Evolutionary conservation across 1,140 invertebrate genomes (phyloP), one percentile per base, ranked within the genome.

Genomic region (Drosophila erecta): DNA sequence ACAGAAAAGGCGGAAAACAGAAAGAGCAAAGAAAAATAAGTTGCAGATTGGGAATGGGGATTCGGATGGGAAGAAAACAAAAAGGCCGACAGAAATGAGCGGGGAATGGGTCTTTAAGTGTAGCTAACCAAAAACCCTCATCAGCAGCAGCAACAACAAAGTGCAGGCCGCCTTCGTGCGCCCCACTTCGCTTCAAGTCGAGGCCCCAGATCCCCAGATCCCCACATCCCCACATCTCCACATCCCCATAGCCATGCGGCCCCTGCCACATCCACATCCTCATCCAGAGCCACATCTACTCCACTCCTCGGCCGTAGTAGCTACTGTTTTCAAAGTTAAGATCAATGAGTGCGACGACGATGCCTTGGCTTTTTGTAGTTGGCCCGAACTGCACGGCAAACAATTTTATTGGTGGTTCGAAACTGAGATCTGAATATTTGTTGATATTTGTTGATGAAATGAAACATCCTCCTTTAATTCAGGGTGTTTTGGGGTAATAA

Each of bases 261-360:
- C n/a, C 30, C 30, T 8, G 27, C 53, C 60, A 57, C 47, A 54
- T 12, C 69, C 51, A 54, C 53, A 44, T 11, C 37, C 46, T 33
- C 24, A 79, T 30, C 58, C 59, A 50, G 35, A 33, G 41, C 51
- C 47, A 67, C 40, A 33, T 41, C 51, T 47, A 65, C 46, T 75
- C 67, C 57, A 73, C 46, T 65, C 35, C 58, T 44, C 61, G 71
- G 70, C 24, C 83, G 76, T 78, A 81, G 80, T 90, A 79, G 85
- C 86, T 90, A 90, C 86, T 90, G 86, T 90, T 90, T 90, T 90
- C 85, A 89, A 90, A 90, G 86, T 90, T 90, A 90, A 90, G 86
- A 90, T 90, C 86, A 90, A 90, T 89, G 85, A 89, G 80, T 84
- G 81, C 81, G 83, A 74, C 81, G 81, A 73, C 61, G 53, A 54